phyloP scores from a whole-genome alignment of 2,113 vertebrate genomes.

The Corydoras maculifer region DNA sequence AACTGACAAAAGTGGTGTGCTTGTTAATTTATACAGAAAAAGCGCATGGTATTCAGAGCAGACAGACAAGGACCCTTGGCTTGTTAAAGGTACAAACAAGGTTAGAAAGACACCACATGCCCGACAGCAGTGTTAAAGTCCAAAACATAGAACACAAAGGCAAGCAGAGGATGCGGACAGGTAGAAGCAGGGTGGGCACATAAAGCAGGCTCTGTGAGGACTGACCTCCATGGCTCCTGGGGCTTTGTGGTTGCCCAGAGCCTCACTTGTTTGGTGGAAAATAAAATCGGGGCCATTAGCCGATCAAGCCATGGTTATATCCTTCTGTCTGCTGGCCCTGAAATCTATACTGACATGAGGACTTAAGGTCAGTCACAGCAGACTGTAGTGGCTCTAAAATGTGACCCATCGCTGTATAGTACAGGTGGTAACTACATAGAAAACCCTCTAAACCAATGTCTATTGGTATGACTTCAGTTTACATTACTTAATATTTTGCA shows the following conservation, averaged over 20 bases:
- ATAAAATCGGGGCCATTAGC: constrained; percentile 25
- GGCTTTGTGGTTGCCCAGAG: constrained; percentile 45
- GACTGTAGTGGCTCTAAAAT: background rate
- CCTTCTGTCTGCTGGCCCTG: background rate
- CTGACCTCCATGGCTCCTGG: constrained; percentile 86
- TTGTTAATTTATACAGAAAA: constrained; percentile 45
- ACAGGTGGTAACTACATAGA: no score
- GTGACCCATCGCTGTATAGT: no score
- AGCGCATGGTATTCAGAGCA: constrained; percentile 24
- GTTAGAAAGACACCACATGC: constrained; percentile 32
- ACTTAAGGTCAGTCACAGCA: background rate
- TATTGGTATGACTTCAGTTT: no score
- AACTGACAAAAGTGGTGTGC: constrained; percentile 47
- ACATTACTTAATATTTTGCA: no score
- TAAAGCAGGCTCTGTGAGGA: constrained; percentile 91
- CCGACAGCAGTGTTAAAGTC: constrained; percentile 16
- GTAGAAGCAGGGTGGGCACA: constrained; percentile 49
- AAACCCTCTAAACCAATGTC: no score
- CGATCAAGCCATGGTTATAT: constrained; percentile 58
- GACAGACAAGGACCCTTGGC: constrained; percentile 34
- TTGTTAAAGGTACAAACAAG: constrained; percentile 9
- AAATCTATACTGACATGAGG: constrained; percentile 1
- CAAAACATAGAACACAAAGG: constrained; percentile 29
- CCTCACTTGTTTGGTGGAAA: constrained; percentile 4
- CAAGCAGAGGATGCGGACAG: constrained; percentile 38